Conservation (phyloP, 2,888 invertebrate species). For the Aphidoletes aphidimyza region DNA sequence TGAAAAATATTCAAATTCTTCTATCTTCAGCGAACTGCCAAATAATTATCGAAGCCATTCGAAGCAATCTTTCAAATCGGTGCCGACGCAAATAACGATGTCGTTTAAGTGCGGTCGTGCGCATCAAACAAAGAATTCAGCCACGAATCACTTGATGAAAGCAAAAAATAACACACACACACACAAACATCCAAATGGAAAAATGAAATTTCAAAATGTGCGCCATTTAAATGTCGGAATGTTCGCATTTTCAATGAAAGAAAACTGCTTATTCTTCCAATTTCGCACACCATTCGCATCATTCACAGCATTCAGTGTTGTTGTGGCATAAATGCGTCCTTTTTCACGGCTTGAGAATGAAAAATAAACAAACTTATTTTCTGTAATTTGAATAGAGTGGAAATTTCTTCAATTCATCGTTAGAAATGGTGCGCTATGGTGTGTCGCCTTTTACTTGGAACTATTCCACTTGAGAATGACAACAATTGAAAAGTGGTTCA, state of each 20-base stretch:
- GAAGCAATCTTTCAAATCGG: neutral
- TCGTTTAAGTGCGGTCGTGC: neutral
- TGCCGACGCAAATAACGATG: neutral
- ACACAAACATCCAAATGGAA: neutral
- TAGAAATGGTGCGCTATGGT: neutral
- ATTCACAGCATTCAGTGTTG: too few relatives aligned
- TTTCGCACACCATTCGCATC: too few relatives aligned
- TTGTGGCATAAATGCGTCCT: neutral
- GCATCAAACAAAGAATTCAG: neutral
- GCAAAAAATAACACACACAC: neutral
- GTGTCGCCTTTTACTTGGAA: neutral
- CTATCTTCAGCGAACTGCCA: neutral
- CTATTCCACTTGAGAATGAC: conserved; percentile 35
- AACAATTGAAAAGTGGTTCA: conserved; percentile 48
- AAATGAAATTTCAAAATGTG: conserved; percentile 32
- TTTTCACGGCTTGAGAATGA: neutral
- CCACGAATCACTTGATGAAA: neutral
- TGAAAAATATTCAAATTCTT: conserved; percentile 45
- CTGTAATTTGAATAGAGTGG: conserved; percentile 33
- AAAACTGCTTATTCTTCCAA: neutral
- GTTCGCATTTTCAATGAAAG: neutral
- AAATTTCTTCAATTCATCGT: conserved; percentile 19
- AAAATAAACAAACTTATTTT: conserved; percentile 43
- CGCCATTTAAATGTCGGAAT: neutral
- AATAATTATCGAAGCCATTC: conserved; percentile 29